phyloP scores from a whole-genome alignment of 2,113 vertebrate species.

The Phrynosoma platyrhinos region DNA sequence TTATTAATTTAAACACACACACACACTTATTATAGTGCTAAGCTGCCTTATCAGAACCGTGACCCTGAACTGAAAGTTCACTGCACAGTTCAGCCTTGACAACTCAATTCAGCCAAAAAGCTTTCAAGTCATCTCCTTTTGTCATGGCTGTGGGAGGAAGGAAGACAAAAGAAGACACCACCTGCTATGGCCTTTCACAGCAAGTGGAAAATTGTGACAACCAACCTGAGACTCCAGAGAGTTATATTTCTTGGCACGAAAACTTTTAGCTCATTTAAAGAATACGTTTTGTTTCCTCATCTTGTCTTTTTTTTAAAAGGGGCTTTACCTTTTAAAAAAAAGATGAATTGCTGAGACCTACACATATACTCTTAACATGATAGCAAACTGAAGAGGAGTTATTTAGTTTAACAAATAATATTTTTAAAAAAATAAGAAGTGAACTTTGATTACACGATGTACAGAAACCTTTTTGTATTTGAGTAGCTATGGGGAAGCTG shows the following conservation, averaged over 20 bases:
- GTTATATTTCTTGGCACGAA: neutral
- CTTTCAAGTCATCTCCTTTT: conserved; percentile 20
- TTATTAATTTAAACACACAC: neutral
- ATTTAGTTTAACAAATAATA: neutral
- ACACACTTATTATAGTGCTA: neutral
- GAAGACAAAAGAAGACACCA: neutral
- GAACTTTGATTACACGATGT: neutral
- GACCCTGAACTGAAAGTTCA: neutral
- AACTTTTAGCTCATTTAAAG: neutral
- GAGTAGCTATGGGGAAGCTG: neutral
- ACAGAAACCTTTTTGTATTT: neutral
- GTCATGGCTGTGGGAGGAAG: conserved; percentile 2
- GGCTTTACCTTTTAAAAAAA: neutral
- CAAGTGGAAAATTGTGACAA: conserved; percentile 3
- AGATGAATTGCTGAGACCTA: neutral
- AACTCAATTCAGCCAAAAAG: conserved; percentile 13
- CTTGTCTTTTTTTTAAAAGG: neutral
- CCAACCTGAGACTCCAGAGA: neutral
- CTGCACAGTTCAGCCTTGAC: neutral
- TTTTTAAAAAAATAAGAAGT: neutral
- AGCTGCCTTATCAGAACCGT: neutral
- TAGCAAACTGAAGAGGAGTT: neutral
- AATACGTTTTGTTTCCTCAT: neutral
- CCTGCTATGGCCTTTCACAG: neutral
- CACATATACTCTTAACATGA: neutral